These are phyloP conservation scores for Drosophila seguyi DNA, from an alignment of 1,140 invertebrate genomes.

Conservation along the genomic window DNA sequence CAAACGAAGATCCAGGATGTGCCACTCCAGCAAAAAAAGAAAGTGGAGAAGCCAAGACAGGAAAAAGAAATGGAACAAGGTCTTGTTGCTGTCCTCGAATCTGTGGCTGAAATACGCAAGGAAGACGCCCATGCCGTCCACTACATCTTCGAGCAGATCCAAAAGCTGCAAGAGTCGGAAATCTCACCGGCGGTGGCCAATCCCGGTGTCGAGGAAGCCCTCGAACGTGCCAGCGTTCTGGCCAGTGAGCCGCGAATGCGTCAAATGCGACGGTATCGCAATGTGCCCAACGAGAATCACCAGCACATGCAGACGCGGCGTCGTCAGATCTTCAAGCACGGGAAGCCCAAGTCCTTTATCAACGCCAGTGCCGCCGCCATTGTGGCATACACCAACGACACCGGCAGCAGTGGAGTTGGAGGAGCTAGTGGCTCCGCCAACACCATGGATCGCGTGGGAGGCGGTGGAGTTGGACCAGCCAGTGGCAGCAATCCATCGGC, in stretches of 20 bases:
- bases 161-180: conserved; percentile 47
- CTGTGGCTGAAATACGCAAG: conserved; percentile 48
- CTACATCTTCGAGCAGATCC: conserved; percentile 47
- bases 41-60: not conserved
- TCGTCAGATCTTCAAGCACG: conserved; percentile 62
- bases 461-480: not conserved
- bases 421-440: not conserved
- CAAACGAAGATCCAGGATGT: not conserved
- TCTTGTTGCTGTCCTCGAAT: conserved; percentile 22
- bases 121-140: conserved; percentile 49
- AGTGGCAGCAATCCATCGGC: conserved; percentile 3
- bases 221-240: conserved; percentile 12
- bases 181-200: conserved; percentile 10
- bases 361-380: conserved; percentile 47
- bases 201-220: conserved; percentile 1
- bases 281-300: conserved; percentile 80
- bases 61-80: conserved; percentile 11
- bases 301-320: conserved; percentile 70
- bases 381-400: conserved; percentile 41
- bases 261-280: conserved; percentile 70
- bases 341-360: conserved; percentile 55
- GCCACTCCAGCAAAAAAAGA: not conserved
- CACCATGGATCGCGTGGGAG: conserved; percentile 1
- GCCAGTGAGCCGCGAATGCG: conserved; percentile 19
- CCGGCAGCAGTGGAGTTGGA: conserved; percentile 1